Percentiles rank a stretch among this genome's conserved stretches.
Conservation (phyloP, 2,888 invertebrate species). For the Pterostichus madidus region DNA sequence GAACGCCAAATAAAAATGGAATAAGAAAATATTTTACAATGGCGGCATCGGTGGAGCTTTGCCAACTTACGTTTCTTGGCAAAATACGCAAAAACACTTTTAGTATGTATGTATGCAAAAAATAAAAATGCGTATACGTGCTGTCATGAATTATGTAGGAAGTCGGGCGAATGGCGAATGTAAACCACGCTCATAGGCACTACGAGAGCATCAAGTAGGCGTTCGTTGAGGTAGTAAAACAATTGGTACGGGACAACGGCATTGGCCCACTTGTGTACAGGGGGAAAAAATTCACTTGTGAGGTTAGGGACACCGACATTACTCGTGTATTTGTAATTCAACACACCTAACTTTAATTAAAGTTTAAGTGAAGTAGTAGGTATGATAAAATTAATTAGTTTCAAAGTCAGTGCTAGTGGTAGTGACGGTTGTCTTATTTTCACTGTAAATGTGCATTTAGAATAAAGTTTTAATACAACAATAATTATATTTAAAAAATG, state of each 20-base stretch:
- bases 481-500: no score
- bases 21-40: slow-evolving; percentile 26
- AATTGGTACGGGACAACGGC: slow-evolving; percentile 61
- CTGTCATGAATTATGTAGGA: slow-evolving; percentile 14
- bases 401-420: no score
- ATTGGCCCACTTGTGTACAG: slow-evolving; percentile 53
- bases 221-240: slow-evolving; percentile 46
- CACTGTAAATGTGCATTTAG: no score
- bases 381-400: no score
- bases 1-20: neutral
- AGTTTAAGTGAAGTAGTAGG: neutral
- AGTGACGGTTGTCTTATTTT: no score
- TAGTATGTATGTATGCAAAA: slow-evolving; percentile 19
- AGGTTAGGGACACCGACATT: slow-evolving; percentile 39
- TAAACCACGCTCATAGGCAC: slow-evolving; percentile 12
- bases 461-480: no score
- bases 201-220: slow-evolving; percentile 24
- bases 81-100: slow-evolving; percentile 33
- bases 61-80: slow-evolving; percentile 32
- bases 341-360: neutral
- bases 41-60: slow-evolving; percentile 8
- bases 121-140: slow-evolving; percentile 44
- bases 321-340: slow-evolving; percentile 3
- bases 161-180: slow-evolving; percentile 2
- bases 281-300: slow-evolving; percentile 14